phyloP scores from a whole-genome alignment of 2,113 vertebrate genomes.

The Myocastor coypus region DNA sequence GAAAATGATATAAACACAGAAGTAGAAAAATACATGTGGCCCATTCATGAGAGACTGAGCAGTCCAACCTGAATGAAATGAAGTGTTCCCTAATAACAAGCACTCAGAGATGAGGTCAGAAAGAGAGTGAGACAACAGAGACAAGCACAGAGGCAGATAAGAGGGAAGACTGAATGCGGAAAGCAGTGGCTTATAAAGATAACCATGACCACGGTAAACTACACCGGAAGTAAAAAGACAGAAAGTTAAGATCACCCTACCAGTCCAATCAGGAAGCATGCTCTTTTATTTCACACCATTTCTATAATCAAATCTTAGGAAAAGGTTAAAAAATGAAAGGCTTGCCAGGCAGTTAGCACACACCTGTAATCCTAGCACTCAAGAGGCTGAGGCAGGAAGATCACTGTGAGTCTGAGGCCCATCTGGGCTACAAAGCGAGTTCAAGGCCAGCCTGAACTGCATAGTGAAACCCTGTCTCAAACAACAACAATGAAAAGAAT shows the following conservation, averaged over 20 bases:
- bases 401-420: not conserved
- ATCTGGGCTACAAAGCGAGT: not conserved
- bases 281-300: conserved; percentile 13
- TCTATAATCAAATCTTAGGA: conserved; percentile 15
- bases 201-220: not conserved
- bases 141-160: not conserved
- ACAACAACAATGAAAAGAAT: not conserved
- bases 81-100: not conserved
- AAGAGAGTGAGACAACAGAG: not conserved
- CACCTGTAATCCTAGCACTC: not conserved
- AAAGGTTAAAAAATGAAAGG: conserved; percentile 18
- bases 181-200: conserved; percentile 35
- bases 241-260: conserved; percentile 33
- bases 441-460: not conserved
- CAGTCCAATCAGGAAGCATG: not conserved
- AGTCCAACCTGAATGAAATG: not conserved
- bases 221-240: conserved; percentile 37
- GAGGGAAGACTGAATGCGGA: not conserved
- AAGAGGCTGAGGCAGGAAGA: not conserved
- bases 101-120: not conserved
- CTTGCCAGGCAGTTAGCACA: not conserved
- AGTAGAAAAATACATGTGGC: not conserved
- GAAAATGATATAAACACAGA: conserved; percentile 43
- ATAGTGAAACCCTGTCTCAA: not conserved
- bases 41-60: not conserved